A percentile compares a stretch with the other conserved stretches of the same genome.
These are phyloP conservation scores for Plebejus argus DNA, from an alignment of 2,888 invertebrate genomes.

Conservation along the genomic window DNA sequence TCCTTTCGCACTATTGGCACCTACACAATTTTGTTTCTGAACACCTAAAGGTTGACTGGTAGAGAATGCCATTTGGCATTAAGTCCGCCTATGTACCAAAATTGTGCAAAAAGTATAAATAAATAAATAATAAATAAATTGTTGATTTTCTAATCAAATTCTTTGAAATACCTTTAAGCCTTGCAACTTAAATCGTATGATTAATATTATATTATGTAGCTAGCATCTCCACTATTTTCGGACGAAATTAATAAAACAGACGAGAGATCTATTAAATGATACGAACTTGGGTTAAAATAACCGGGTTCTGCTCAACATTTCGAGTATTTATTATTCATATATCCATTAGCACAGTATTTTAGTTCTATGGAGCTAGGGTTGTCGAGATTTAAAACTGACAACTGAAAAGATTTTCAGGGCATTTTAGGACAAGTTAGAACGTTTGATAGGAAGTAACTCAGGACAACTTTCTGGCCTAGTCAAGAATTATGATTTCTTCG, in stretches of 20 bases:
- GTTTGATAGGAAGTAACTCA: too few relatives aligned
- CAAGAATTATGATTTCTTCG: too few relatives aligned
- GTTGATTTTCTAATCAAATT: too few relatives aligned
- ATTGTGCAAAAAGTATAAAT: too few relatives aligned
- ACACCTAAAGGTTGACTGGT: too few relatives aligned
- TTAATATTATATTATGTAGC: neutral
- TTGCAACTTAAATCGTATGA: neutral
- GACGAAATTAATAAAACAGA: neutral
- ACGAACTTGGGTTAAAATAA: slow-evolving; percentile 1
- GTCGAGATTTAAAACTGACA: neutral
- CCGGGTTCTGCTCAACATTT: neutral
- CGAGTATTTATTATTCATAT: neutral
- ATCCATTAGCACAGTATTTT: slow-evolving; percentile 12
- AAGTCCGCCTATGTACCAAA: too few relatives aligned
- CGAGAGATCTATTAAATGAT: neutral
- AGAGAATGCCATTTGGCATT: too few relatives aligned
- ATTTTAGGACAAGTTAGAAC: neutral
- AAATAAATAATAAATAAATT: too few relatives aligned
- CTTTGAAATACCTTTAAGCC: too few relatives aligned
- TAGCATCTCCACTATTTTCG: neutral
- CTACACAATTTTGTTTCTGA: too few relatives aligned
- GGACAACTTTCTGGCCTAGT: too few relatives aligned
- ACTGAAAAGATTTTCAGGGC: neutral
- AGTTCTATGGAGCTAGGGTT: slow-evolving; percentile 13
- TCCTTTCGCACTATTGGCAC: too few relatives aligned